These are phyloP conservation scores for Chlorospingus semifuscus DNA, from an alignment of 2,797 vertebrate species.

Conservation along the genomic window DNA sequence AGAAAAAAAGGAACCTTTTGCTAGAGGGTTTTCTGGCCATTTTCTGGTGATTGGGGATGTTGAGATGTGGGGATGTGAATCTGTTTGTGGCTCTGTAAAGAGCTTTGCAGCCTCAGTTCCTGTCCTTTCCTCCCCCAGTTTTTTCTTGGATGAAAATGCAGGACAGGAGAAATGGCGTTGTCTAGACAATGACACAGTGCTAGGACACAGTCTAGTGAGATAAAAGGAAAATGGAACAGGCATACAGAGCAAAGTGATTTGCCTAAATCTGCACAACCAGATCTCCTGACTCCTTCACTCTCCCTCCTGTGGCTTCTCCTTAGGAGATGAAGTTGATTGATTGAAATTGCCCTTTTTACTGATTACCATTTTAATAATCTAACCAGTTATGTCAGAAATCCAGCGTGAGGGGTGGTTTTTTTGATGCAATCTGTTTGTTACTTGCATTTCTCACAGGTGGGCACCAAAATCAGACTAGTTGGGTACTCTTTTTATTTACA, in stretches of 20 bases:
- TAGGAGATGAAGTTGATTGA: slow-evolving; percentile 64
- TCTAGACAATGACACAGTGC: slow-evolving; percentile 48
- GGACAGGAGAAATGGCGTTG: slow-evolving; percentile 24
- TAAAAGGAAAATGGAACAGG: slow-evolving; percentile 40
- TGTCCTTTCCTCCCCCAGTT: neutral
- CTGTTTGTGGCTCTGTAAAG: neutral
- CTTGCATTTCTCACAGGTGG: slow-evolving; percentile 16
- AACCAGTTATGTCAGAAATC: slow-evolving; percentile 54
- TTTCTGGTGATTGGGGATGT: neutral
- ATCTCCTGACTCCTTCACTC: slow-evolving; percentile 57
- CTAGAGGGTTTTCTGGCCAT: neutral
- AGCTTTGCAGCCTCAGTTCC: neutral
- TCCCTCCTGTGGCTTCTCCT: slow-evolving; percentile 60
- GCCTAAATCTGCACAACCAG: slow-evolving; percentile 62
- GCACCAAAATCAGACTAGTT: neutral
- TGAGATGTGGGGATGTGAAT: neutral
- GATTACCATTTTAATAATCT: slow-evolving; percentile 67
- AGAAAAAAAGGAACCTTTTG: neutral
- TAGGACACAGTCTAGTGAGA: slow-evolving; percentile 57
- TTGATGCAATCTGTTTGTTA: slow-evolving; percentile 39
- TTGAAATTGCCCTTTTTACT: slow-evolving; percentile 65
- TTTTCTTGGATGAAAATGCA: neutral
- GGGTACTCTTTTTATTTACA: neutral
- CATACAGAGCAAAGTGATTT: slow-evolving; percentile 46
- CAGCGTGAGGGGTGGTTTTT: neutral